Percentiles rank a stretch among this genome's conserved stretches.
phyloP scores from a whole-genome alignment of 2,888 invertebrate species.

The Microchrysa polita region DNA sequence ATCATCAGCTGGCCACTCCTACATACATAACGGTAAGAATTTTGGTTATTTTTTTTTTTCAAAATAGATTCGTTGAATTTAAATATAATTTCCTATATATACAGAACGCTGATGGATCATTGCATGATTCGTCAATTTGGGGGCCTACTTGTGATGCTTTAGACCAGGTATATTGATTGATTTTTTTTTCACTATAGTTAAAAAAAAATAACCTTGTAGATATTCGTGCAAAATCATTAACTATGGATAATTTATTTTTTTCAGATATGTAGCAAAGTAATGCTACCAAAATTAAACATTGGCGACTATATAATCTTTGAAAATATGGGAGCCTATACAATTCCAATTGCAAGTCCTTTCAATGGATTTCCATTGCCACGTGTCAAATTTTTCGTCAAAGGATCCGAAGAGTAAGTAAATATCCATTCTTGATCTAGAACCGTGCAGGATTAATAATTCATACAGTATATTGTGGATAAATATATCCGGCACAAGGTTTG shows the following conservation, averaged over 20 bases:
- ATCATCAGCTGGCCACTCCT: slow-evolving; percentile 86
- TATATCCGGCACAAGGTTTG: too few relatives aligned
- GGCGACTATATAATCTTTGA: slow-evolving; percentile 92
- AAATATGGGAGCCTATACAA: slow-evolving; percentile 98
- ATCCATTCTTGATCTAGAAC: neutral
- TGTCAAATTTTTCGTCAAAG: slow-evolving; percentile 66
- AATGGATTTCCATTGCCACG: slow-evolving; percentile 91
- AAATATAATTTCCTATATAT: neutral
- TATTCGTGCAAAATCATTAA: neutral
- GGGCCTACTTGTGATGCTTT: slow-evolving; percentile 97
- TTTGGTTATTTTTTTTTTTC: neutral
- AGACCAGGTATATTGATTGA: slow-evolving; percentile 74
- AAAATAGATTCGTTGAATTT: neutral
- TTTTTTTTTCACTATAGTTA: too few relatives aligned
- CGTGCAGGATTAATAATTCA: too few relatives aligned
- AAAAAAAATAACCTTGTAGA: neutral
- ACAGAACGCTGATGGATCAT: slow-evolving; percentile 61
- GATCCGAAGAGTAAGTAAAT: slow-evolving; percentile 45
- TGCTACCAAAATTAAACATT: slow-evolving; percentile 77
- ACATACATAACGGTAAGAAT: slow-evolving; percentile 64
- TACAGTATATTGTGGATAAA: too few relatives aligned
- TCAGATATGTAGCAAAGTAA: slow-evolving; percentile 69
- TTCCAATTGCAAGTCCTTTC: slow-evolving; percentile 91
- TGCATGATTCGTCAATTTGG: slow-evolving; percentile 80
- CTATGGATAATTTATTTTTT: slow-evolving; percentile 20